These are phyloP conservation scores for Thereva unica DNA, from an alignment of 2,888 invertebrate genomes.

Conservation along the genomic window DNA sequence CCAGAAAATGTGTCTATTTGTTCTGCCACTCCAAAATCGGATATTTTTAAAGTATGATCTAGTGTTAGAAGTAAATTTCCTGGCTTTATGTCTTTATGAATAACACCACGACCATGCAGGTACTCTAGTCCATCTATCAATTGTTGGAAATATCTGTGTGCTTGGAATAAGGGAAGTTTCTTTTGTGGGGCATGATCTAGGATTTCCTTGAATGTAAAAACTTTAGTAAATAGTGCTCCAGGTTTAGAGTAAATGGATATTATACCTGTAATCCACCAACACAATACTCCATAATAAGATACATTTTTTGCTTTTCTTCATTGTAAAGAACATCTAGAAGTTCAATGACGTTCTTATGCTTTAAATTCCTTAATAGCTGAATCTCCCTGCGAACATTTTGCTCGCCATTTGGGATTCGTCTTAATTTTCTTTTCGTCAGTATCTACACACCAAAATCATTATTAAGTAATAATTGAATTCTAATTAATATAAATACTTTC, in stretches of 20 bases:
- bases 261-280: conserved; percentile 85
- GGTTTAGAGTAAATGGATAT: neutral
- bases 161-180: conserved; percentile 91
- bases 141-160: conserved; percentile 92
- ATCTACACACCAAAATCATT: conserved; percentile 45
- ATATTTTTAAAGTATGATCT: conserved; percentile 92
- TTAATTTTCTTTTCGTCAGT: conserved; percentile 86
- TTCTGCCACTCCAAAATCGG: conserved; percentile 98
- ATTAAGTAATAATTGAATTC: neutral
- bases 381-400: conserved; percentile 95
- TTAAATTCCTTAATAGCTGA: conserved; percentile 80
- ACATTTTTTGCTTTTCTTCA: conserved; percentile 97
- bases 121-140: conserved; percentile 93
- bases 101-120: conserved; percentile 90
- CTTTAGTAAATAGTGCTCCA: neutral
- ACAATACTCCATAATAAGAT: conserved; percentile 98
- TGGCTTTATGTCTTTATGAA: conserved; percentile 99
- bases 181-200: conserved; percentile 86
- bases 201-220: conserved; percentile 71
- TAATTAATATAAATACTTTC: conserved; percentile 67
- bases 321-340: conserved; percentile 92
- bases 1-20: conserved; percentile 81
- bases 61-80: conserved; percentile 91
- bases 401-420: conserved; percentile 96
- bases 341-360: conserved; percentile 92